A percentile compares a stretch with the other conserved stretches of the same genome.
Evolutionary conservation across 2,797 vertebrate genomes (phyloP).

Genomic region (Tiaroga cobitis): DNA sequence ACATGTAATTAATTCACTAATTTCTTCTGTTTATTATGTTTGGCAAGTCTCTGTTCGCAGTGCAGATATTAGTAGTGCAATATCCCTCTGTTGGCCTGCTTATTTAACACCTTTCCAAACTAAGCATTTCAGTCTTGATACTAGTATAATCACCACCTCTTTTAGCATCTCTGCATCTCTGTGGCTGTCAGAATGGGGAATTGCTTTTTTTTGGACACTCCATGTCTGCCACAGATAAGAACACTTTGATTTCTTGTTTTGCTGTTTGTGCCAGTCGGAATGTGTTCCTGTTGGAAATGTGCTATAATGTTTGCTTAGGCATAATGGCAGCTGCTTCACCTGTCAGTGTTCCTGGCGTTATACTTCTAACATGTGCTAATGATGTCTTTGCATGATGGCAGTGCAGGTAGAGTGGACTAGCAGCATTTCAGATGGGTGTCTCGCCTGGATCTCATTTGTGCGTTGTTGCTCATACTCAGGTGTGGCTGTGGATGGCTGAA

Average conservation of each 20-base stretch:
- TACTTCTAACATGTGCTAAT: slow-evolving; percentile 30
- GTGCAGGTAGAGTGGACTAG: not conserved
- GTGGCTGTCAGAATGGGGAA: not conserved
- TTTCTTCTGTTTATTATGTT: not conserved
- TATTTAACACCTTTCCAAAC: slow-evolving; percentile 5
- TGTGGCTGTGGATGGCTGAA: not conserved
- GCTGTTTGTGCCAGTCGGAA: slow-evolving; percentile 6
- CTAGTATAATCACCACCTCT: slow-evolving; percentile 36
- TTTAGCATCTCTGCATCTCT: slow-evolving; percentile 34
- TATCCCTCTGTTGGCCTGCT: slow-evolving; percentile 6
- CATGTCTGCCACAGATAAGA: slow-evolving; percentile 22
- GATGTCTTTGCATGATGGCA: slow-evolving; percentile 16
- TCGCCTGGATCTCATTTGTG: not conserved
- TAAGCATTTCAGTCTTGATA: not conserved
- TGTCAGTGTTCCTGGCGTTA: slow-evolving; percentile 14
- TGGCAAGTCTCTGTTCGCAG: not conserved
- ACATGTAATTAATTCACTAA: not conserved
- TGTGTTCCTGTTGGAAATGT: slow-evolving; percentile 27
- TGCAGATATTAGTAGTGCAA: not conserved
- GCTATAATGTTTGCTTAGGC: slow-evolving; percentile 38
- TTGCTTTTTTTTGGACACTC: slow-evolving; percentile 25
- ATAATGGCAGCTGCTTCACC: slow-evolving; percentile 40
- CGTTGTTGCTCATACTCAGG: not conserved
- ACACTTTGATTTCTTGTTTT: slow-evolving; percentile 33
- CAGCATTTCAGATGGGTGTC: slow-evolving; percentile 8